These are phyloP conservation scores for Cygnus atratus DNA, from an alignment of 2,113 vertebrate species.

Conservation along the genomic window DNA sequence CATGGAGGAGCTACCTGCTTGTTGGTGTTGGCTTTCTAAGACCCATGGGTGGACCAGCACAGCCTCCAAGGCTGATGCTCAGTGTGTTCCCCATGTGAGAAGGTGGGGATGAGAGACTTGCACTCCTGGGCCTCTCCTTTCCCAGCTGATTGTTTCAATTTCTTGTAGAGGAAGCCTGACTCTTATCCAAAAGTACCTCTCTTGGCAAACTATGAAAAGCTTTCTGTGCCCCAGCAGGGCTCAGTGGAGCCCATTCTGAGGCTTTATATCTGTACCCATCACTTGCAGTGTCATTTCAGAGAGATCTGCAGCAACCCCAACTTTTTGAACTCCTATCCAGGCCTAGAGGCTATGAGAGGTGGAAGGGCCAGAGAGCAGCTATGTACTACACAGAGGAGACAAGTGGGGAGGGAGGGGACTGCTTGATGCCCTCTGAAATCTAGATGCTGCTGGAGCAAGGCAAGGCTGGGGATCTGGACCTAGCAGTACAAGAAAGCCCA, in stretches of 20 bases:
- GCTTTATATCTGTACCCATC: background rate
- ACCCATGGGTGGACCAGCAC: rapidly evolving
- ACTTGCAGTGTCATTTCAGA: background rate
- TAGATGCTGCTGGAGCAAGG: background rate
- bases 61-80: background rate
- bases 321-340: background rate
- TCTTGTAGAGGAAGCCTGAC: background rate
- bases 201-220: rapidly evolving
- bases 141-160: background rate
- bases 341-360: background rate
- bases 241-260: background rate
- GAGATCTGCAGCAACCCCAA: rapidly evolving
- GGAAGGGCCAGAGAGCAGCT: background rate
- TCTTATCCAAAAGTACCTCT: background rate
- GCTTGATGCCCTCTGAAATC: background rate
- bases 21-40: background rate
- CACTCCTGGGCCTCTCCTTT: background rate
- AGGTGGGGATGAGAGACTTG: background rate
- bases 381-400: background rate
- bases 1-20: background rate
- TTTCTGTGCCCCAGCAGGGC: background rate
- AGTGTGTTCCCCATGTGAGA: rapidly evolving
- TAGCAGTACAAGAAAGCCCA: background rate
- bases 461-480: background rate
- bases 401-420: background rate